phyloP scores from a whole-genome alignment of 2,888 invertebrate genomes.

The Phengaris alcon region DNA sequence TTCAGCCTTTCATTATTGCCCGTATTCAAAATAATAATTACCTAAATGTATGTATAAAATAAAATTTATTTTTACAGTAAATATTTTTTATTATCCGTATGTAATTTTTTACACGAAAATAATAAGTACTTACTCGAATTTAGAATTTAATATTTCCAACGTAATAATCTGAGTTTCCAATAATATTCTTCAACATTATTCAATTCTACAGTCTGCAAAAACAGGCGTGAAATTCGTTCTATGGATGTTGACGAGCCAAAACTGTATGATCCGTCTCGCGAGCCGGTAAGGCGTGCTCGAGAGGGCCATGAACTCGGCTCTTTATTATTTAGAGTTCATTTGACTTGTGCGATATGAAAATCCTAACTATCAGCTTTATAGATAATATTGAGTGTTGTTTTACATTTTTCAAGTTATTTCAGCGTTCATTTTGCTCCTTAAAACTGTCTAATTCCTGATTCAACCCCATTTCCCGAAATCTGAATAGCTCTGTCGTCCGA shows the following conservation, averaged over 20 bases:
- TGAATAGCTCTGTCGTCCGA: too few species aligned
- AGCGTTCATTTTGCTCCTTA: too few species aligned
- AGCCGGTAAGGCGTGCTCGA: constrained; percentile 51
- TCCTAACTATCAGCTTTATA: constrained; percentile 33
- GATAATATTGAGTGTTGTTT: constrained; percentile 1
- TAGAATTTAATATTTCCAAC: too few species aligned
- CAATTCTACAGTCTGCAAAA: constrained; percentile 3
- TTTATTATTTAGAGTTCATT: constrained; percentile 69
- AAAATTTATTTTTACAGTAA: too few species aligned
- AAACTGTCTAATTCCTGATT: too few species aligned
- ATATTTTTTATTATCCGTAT: too few species aligned
- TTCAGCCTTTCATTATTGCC: not conserved
- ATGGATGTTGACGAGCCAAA: constrained; percentile 43
- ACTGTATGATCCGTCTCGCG: constrained; percentile 49
- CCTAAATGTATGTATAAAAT: not conserved
- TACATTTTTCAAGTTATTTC: not conserved
- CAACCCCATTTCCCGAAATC: too few species aligned
- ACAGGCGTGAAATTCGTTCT: constrained; percentile 7
- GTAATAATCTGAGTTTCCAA: too few species aligned
- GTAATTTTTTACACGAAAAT: too few species aligned
- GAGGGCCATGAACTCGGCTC: constrained; percentile 69
- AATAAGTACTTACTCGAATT: too few species aligned
- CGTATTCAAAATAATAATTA: not conserved
- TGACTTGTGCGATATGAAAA: constrained; percentile 48
- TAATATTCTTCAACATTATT: not conserved